These are phyloP conservation scores for Phyllotreta cruciferae DNA, from an alignment of 2,888 invertebrate genomes.

Conservation along the genomic window DNA sequence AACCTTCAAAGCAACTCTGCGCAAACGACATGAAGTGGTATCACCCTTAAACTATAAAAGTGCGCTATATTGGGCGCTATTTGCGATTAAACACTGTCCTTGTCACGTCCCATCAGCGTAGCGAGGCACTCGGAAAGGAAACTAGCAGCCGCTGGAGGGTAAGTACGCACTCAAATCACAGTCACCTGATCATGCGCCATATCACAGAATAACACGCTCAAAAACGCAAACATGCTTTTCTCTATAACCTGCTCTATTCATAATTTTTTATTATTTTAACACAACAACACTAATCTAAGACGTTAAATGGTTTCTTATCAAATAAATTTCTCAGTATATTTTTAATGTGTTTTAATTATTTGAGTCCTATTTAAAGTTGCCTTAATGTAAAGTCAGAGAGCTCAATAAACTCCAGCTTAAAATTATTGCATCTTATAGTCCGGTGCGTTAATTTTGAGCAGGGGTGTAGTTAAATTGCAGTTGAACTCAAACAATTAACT, in stretches of 20 bases:
- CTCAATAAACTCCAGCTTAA: too few species aligned
- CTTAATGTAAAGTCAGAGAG: too few species aligned
- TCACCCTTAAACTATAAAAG: conserved; percentile 32
- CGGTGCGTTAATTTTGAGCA: too few species aligned
- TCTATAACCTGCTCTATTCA: conserved; percentile 24
- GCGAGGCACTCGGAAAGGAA: conserved; percentile 62
- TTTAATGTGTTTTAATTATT: background rate
- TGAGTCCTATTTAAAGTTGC: background rate
- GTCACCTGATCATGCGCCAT: conserved; percentile 62
- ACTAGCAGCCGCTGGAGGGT: conserved; percentile 60
- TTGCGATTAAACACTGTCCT: conserved; percentile 55
- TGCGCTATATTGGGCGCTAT: conserved; percentile 45
- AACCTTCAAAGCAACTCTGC: background rate
- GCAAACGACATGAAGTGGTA: background rate
- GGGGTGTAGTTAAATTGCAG: too few species aligned
- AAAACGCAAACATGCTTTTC: conserved; percentile 53
- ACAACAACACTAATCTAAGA: conserved; percentile 30
- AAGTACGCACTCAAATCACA: conserved; percentile 59
- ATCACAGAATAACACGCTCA: conserved; percentile 61
- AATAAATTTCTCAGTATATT: conserved; percentile 6
- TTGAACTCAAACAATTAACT: too few species aligned
- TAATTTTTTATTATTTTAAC: conserved; percentile 21
- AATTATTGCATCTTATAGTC: too few species aligned
- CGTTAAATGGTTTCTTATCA: conserved; percentile 12
- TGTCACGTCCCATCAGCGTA: conserved; percentile 59